Percentiles rank a stretch among this genome's conserved stretches.
These are phyloP conservation scores for Sebastes itinus DNA, from an alignment of 2,797 vertebrate genomes.

Conservation along the genomic window DNA sequence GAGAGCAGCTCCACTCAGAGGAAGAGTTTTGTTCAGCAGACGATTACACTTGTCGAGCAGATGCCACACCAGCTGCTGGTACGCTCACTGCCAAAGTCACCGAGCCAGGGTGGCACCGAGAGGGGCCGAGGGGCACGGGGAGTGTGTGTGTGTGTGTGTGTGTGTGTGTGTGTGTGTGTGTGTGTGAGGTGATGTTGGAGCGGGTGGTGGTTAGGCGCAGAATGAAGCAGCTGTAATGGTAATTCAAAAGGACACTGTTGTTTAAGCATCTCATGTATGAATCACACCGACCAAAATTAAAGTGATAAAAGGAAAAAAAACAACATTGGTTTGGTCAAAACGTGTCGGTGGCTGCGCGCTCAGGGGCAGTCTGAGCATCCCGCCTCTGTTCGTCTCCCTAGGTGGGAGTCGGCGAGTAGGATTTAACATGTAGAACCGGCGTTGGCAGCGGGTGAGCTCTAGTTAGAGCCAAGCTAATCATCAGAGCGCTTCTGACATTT, in stretches of 20 bases:
- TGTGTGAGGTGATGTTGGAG: slow-evolving; percentile 49
- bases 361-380: slow-evolving; percentile 12
- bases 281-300: slow-evolving; percentile 25
- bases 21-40: slow-evolving; percentile 84
- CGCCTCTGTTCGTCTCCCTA: slow-evolving; percentile 27
- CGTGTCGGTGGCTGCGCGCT: slow-evolving; percentile 30
- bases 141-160: background rate
- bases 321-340: slow-evolving; percentile 26
- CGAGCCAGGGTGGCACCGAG: slow-evolving; percentile 72
- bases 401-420: slow-evolving; percentile 39
- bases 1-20: slow-evolving; percentile 74
- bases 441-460: slow-evolving; percentile 31
- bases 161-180: slow-evolving; percentile 7
- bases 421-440: slow-evolving; percentile 34
- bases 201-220: slow-evolving; percentile 41
- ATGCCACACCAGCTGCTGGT: slow-evolving; percentile 84
- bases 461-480: slow-evolving; percentile 50
- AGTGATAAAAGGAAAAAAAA: slow-evolving; percentile 27
- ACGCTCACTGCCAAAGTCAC: slow-evolving; percentile 76
- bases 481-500: slow-evolving; percentile 58
- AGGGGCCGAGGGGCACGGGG: slow-evolving; percentile 61
- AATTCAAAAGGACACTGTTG: slow-evolving; percentile 58
- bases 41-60: slow-evolving; percentile 86
- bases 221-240: slow-evolving; percentile 58
- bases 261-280: slow-evolving; percentile 48